Base-by-base conservation (phyloP, 2,797 vertebrate genomes). In the Hydrophis major region DNA sequence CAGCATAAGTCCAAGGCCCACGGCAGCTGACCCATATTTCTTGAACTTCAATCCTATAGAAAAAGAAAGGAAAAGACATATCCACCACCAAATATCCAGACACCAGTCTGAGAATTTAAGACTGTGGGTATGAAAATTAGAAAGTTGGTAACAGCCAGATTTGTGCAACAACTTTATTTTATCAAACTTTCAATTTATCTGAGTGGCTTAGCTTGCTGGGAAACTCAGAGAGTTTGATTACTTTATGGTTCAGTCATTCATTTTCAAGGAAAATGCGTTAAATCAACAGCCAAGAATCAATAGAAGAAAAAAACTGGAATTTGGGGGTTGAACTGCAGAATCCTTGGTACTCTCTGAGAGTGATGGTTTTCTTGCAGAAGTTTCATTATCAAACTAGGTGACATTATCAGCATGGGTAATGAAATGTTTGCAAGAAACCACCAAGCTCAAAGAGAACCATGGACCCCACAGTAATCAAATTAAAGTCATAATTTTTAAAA, bases 1-100 rank as follows among this genome's bases (percentile, higher is more conserved):
- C 66, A 99, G 93, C 3, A 97, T 98, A 83, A 99, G 94, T 28
- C 96, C 96, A 69, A 99, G 97, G 86, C 99, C 99, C 53, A 98
- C 95, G 0, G 98, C 97, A 6, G 99, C 97, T 5, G 98, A 97
- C 12, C 97, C 98, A 89, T 97, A 97, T 96, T 98, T 98, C 96
- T 99, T 99, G 88, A 97, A 97, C 6, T 16, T 7, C n/a, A 47
- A 57, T 1, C 22, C 90, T 63, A 89, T 50, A 59, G n/a, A 57
- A 55, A 50, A n/a, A 63, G 88, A 60, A 11, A 86, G 5, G 47
- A 6, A 88, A 89, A 92, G 90, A 94, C 89, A 28, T 61, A 10
- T 25, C 56, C 14, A 60, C 10, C 55, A 42, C 25, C 8, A 89
- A 86, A 22, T 47, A 83, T 83, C 37, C 20, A 42, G 16, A 42